These are phyloP conservation scores for Frankliniella intonsa DNA, from an alignment of 2,888 invertebrate species.

Conservation along the genomic window DNA sequence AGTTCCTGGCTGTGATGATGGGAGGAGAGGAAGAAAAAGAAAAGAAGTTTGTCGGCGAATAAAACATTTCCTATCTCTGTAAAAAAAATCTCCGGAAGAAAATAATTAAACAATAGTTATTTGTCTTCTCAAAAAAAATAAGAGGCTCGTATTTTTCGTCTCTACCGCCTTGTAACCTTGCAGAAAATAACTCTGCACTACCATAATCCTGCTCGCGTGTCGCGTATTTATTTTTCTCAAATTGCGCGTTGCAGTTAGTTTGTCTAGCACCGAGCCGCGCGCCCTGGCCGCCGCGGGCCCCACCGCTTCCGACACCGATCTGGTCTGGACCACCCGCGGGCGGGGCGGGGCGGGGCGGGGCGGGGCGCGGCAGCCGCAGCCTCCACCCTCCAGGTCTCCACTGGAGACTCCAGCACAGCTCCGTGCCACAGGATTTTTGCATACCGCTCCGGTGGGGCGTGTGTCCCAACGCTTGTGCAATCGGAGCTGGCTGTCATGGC, in stretches of 20 bases:
- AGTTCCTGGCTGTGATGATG: constrained; percentile 14
- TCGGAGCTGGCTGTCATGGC: not conserved
- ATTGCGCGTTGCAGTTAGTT: not conserved
- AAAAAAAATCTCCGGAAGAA: not conserved
- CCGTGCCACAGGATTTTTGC: not conserved
- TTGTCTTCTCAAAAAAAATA: not conserved
- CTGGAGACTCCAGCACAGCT: not conserved
- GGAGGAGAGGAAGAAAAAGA: constrained; percentile 1
- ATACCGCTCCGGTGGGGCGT: not conserved
- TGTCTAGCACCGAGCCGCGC: not conserved
- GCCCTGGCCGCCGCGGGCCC: not conserved
- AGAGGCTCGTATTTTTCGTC: too few species aligned
- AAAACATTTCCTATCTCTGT: not conserved
- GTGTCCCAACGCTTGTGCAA: not conserved
- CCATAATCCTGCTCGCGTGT: too few species aligned
- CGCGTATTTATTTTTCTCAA: too few species aligned
- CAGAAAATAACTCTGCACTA: too few species aligned
- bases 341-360: constrained; percentile 5
- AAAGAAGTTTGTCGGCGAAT: constrained; percentile 8
- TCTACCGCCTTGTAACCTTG: too few species aligned
- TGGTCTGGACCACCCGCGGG: not conserved
- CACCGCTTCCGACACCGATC: not conserved
- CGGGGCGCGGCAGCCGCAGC: not conserved
- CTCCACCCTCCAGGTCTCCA: not conserved
- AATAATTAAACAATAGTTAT: not conserved